Base-by-base conservation (phyloP, 1,140 invertebrate genomes). In the Heliothis subflexa region DNA sequence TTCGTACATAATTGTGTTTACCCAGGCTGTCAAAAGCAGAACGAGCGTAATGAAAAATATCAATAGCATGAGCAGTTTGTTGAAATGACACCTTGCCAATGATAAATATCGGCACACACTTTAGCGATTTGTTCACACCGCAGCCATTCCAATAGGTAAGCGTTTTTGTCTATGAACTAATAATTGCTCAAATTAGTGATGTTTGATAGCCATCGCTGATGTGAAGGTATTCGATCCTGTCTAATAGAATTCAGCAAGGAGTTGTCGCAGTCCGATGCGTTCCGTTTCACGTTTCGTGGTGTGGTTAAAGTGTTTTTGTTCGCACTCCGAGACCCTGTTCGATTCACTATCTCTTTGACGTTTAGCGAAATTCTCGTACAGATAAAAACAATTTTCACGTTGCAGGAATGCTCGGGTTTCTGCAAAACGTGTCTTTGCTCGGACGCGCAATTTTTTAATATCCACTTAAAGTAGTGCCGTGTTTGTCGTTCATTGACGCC, bases 301-400 rank as follows among this genome's bases (percentile, higher is more conserved):
- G 85, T 81, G 62, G 72, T 45, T 59, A 16, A 68, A 57, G 18
- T 57, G 83, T 94, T 93, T 94, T 94, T 94, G 86, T 74, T 66
- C 88, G 88, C 90, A 78, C 82, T 88, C 88, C 85, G 59, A 47
- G 81, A 73, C 52, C 81, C 90, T 93, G 93, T 94, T 92, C 87
- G 83, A 40, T 88, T 94, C 89, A 86, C 73, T 88, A 85, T 85
- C 82, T 80, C 83, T 83, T 81, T 83, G 86, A 87, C 86, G 82
- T 89, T 87, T 88, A 85, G 85, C 83, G 83, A 89, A 91, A 90
- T 91, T 88, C 86, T 81, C 75, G 59, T 73, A 74, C 40, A 75
- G 47, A 66, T 54, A 86, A 89, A 89, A 88, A 88, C 75, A 70
- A 83, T 85, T 84, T 83, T 81, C 85, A 81, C 78, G 79, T 79